Evolutionary conservation across 2,888 invertebrate species (phyloP).

Genomic region (Agrochola circellaris): DNA sequence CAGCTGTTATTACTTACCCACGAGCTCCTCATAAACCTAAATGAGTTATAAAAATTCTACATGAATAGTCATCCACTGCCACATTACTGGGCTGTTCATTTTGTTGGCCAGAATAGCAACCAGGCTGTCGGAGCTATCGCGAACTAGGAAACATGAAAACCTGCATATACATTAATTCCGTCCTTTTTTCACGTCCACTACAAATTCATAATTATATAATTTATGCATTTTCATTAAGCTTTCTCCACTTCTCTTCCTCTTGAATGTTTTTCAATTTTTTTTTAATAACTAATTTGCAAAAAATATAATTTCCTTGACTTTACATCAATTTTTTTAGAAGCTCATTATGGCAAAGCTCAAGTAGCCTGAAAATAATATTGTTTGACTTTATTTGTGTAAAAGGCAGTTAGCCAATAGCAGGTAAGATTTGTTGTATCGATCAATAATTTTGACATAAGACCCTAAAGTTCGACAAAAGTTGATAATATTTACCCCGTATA

Average conservation of each 20-base stretch:
- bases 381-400: no score
- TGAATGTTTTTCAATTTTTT: conserved; percentile 1
- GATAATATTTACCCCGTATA: no score
- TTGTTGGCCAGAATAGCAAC: background rate
- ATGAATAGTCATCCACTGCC: background rate
- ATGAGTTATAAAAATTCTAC: background rate
- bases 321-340: background rate
- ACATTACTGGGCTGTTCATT: background rate
- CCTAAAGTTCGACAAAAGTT: no score
- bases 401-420: no score
- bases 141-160: background rate
- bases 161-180: background rate
- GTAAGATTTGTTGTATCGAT: no score
- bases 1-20: no score
- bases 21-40: background rate
- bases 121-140: background rate
- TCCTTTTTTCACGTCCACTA: background rate
- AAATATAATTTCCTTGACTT: no score
- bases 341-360: background rate
- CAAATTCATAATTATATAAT: background rate
- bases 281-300: no score
- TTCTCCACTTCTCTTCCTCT: background rate
- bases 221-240: conserved; percentile 2
- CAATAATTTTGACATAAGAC: no score
- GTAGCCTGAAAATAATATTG: no score